Evolutionary conservation across 2,113 vertebrate genomes (phyloP).

Genomic region (Oriolus oriolus): DNA sequence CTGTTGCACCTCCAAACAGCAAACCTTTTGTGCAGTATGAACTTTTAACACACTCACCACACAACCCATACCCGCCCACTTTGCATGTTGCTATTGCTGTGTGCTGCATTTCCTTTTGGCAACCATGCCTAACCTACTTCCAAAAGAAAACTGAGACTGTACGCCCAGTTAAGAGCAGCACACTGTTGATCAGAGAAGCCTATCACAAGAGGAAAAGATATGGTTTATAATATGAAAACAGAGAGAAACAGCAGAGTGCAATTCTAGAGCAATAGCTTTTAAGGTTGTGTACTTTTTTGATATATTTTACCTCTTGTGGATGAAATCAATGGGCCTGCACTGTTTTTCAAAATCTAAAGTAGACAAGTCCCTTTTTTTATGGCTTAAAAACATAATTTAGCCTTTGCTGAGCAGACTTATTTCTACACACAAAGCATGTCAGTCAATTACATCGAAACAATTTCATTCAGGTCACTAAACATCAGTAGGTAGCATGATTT

Average conservation of each 20-base stretch:
- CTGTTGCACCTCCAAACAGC: neutral
- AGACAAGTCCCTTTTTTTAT: neutral
- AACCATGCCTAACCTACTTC: neutral
- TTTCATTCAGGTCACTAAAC: constrained; percentile 58
- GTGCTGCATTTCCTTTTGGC: neutral
- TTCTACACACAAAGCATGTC: constrained; percentile 48
- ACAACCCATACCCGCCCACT: neutral
- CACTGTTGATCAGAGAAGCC: neutral
- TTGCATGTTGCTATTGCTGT: neutral
- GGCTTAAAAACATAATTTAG: constrained; percentile 52
- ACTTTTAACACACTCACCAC: neutral
- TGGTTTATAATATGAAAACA: neutral
- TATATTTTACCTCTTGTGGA: neutral
- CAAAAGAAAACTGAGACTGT: neutral
- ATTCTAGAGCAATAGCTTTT: neutral
- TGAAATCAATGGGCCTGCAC: neutral
- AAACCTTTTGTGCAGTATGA: neutral
- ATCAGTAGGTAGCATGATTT: constrained; percentile 47
- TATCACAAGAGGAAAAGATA: neutral
- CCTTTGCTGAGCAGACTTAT: constrained; percentile 52
- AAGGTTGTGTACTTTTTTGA: neutral
- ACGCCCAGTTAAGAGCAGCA: neutral
- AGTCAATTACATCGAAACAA: constrained; percentile 60
- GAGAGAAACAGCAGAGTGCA: neutral
- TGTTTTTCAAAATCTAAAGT: constrained; percentile 10